Conservation (phyloP, 2,113 vertebrate species). For the Rhinopomastus cyanomelas region DNA sequence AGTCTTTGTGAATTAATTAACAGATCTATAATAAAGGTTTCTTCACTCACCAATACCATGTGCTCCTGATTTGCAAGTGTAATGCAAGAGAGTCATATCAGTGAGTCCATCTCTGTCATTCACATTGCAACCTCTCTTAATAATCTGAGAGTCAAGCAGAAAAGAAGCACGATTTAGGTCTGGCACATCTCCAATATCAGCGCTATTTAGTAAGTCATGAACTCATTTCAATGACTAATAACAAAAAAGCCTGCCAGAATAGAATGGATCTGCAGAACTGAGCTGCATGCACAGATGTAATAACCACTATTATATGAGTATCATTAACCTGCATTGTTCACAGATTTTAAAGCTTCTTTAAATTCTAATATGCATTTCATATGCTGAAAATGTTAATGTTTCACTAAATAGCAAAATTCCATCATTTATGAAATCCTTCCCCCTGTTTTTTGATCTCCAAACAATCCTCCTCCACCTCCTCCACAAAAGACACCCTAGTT, state of each 20-base stretch:
- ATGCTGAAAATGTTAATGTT: background rate
- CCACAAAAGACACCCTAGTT: background rate
- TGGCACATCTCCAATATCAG: background rate
- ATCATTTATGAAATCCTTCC: background rate
- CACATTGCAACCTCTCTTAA: constrained; percentile 93
- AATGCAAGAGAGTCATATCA: constrained; percentile 97
- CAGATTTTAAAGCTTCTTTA: background rate
- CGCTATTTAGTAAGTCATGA: background rate
- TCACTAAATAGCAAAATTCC: background rate
- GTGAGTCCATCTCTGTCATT: constrained; percentile 96
- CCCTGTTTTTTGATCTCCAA: background rate
- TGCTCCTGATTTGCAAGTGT: constrained; percentile 96
- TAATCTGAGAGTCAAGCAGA: constrained; percentile 77
- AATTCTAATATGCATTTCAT: background rate
- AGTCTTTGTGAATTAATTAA: background rate
- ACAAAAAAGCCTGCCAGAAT: background rate
- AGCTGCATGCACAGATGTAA: background rate
- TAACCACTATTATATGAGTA: background rate
- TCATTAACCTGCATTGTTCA: background rate
- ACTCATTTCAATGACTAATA: background rate
- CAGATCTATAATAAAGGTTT: background rate
- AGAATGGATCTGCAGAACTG: background rate
- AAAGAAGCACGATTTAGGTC: background rate
- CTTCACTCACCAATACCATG: constrained; percentile 90
- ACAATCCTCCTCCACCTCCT: accelerated